These are phyloP conservation scores for Charanyca ferruginea DNA, from an alignment of 2,888 invertebrate genomes.

Conservation along the genomic window DNA sequence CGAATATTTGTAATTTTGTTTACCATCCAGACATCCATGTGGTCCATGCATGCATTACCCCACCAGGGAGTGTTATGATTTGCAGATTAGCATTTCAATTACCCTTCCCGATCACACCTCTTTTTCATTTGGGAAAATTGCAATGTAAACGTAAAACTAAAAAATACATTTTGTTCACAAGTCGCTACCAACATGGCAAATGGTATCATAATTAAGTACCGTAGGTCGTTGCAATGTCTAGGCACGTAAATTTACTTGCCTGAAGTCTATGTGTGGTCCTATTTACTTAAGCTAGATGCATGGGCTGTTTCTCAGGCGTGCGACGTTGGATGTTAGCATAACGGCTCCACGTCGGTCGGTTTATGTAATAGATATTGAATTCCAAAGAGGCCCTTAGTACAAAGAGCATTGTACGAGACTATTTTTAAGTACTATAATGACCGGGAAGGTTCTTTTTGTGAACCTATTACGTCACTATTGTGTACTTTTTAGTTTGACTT, in stretches of 20 bases:
- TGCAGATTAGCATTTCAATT: too few species aligned
- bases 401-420: constrained; percentile 31
- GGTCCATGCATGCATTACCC: too few species aligned
- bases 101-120: too few species aligned
- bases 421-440: constrained; percentile 14
- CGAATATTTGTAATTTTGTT: too few species aligned
- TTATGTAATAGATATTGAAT: constrained; percentile 66
- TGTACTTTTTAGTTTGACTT: neutral
- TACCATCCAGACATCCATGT: too few species aligned
- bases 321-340: constrained; percentile 62
- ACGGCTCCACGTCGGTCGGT: constrained; percentile 52
- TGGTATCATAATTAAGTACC: constrained; percentile 39
- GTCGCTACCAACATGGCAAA: constrained; percentile 9
- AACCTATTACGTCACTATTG: neutral
- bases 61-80: too few species aligned
- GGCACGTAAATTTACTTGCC: constrained; percentile 59
- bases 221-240: constrained; percentile 60
- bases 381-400: constrained; percentile 59
- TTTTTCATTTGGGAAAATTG: too few species aligned
- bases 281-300: constrained; percentile 68
- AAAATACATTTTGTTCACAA: constrained; percentile 31
- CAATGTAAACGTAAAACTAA: too few species aligned
- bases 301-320: constrained; percentile 58
- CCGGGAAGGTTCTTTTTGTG: too few species aligned
- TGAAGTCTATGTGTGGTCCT: constrained; percentile 72